Conservation (phyloP, 1,140 invertebrate species). For the Sycobia sp. region DNA sequence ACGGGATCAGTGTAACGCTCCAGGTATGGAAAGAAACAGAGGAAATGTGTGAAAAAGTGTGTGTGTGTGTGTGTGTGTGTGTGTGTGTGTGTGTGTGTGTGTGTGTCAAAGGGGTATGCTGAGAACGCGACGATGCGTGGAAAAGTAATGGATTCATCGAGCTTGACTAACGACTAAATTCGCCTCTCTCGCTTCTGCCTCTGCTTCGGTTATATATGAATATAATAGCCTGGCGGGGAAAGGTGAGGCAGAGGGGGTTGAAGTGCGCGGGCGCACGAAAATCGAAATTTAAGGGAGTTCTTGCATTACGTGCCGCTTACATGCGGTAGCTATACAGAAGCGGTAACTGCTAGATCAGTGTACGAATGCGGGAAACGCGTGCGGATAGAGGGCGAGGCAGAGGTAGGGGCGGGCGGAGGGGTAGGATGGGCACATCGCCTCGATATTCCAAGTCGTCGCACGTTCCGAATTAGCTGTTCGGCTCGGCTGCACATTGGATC, state of each 20-base stretch:
- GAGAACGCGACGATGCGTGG: slow-evolving; percentile 24
- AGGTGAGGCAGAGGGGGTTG: neutral
- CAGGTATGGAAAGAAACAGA: too few relatives aligned
- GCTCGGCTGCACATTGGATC: slow-evolving; percentile 54
- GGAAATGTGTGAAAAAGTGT: too few relatives aligned
- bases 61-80: too few relatives aligned
- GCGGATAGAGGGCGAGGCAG: neutral
- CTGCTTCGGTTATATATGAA: neutral
- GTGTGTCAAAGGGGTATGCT: too few relatives aligned
- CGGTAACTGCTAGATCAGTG: neutral
- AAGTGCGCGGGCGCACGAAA: slow-evolving; percentile 9
- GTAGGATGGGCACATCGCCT: too few relatives aligned
- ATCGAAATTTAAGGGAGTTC: slow-evolving; percentile 28
- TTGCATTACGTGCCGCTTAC: neutral
- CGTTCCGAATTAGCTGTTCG: slow-evolving; percentile 59
- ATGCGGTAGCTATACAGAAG: neutral
- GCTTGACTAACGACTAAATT: slow-evolving; percentile 28
- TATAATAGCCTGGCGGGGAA: neutral
- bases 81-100: too few relatives aligned
- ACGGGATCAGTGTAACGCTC: too few relatives aligned
- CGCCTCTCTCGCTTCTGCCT: neutral
- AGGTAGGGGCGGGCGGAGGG: neutral
- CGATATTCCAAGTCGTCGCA: slow-evolving; percentile 55
- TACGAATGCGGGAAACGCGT: neutral
- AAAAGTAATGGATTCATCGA: slow-evolving; percentile 31